These are phyloP conservation scores for Sula dactylatra DNA, from an alignment of 2,113 vertebrate genomes.

Conservation along the genomic window DNA sequence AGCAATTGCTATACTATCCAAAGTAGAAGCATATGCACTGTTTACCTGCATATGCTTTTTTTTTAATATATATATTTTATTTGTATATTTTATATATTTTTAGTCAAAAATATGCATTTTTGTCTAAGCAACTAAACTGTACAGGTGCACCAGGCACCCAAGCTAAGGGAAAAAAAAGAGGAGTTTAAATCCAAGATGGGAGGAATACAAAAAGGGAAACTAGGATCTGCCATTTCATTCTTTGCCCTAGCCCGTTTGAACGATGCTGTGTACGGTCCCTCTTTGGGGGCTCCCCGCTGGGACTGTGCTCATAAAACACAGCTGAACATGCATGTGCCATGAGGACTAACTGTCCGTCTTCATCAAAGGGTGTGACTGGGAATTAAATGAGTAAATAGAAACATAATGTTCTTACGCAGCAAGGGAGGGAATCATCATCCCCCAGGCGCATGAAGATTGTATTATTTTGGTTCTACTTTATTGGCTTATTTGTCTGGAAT, in stretches of 20 bases:
- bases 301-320: not conserved
- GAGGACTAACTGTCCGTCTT: not conserved
- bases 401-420: not conserved
- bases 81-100: not conserved
- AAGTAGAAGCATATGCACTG: not conserved
- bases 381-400: not conserved
- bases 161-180: not conserved
- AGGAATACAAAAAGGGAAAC: not conserved
- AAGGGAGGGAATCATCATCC: not conserved
- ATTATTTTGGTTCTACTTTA: not conserved
- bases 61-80: not conserved
- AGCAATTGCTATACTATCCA: not conserved
- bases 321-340: not conserved
- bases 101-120: not conserved
- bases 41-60: not conserved
- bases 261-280: accelerated
- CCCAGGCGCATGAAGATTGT: not conserved
- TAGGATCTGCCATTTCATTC: not conserved
- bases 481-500: not conserved
- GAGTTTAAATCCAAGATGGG: not conserved
- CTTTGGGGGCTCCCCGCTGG: accelerated
- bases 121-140: not conserved
- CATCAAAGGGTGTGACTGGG: not conserved
- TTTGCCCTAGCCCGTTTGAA: not conserved
- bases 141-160: not conserved